Conservation (phyloP, 2,888 invertebrate genomes). For the Melanophora roralis region DNA sequence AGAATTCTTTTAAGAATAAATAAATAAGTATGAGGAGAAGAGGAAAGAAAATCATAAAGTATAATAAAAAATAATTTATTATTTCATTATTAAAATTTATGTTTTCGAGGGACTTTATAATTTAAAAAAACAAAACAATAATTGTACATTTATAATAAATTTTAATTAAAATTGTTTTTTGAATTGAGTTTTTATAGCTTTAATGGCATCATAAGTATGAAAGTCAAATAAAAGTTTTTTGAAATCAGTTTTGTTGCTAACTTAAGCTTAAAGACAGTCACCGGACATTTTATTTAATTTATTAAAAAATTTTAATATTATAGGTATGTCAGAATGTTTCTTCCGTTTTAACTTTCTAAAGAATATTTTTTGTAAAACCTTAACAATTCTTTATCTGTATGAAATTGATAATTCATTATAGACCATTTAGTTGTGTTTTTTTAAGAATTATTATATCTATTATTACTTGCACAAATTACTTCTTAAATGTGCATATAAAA, state of each 20-base stretch:
- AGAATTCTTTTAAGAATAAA: not conserved
- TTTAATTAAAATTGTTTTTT: conserved; percentile 22
- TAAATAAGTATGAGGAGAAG: not conserved
- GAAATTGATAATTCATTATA: not conserved
- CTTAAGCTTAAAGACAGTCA: not conserved
- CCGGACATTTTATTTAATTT: not conserved
- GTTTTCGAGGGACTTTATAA: conserved; percentile 48
- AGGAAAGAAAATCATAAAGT: too few relatives aligned
- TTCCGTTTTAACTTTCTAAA: conserved; percentile 10
- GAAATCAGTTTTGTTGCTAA: not conserved
- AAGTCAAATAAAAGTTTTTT: not conserved
- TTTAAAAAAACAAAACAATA: conserved; percentile 15
- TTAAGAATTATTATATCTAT: too few relatives aligned
- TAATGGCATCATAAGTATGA: conserved; percentile 49
- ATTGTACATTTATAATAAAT: not conserved
- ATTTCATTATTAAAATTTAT: conserved; percentile 57
- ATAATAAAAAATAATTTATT: conserved; percentile 48
- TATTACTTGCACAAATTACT: not conserved
- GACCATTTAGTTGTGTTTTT: not conserved
- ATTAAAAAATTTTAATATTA: not conserved
- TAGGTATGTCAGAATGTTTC: conserved; percentile 11
- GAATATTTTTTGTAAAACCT: not conserved
- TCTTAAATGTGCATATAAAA: conserved; percentile 13
- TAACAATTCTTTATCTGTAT: not conserved
- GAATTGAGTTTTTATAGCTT: conserved; percentile 44